Evolutionary conservation across 2,797 vertebrate genomes (phyloP).

Genomic region (Anas acuta): DNA sequence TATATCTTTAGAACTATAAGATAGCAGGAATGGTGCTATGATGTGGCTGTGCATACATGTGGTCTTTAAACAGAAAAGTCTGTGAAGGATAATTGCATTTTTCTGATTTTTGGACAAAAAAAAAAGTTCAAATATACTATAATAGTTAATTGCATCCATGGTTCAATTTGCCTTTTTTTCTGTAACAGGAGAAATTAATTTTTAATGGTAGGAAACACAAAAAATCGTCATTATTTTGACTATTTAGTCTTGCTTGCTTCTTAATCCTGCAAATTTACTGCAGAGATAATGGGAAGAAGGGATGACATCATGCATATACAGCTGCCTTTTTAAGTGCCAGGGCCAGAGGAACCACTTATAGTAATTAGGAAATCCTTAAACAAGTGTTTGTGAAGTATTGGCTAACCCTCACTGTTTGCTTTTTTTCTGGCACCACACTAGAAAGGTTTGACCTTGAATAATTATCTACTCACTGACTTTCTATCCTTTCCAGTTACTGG

Average conservation of each 20-base stretch:
- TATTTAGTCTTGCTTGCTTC: conserved; percentile 72
- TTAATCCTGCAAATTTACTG: conserved; percentile 88
- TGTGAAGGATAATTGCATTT: background rate
- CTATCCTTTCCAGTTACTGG: conserved; percentile 87
- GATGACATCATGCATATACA: conserved; percentile 91
- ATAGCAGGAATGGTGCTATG: background rate
- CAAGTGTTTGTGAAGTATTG: conserved; percentile 96
- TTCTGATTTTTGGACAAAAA: background rate
- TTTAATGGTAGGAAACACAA: background rate
- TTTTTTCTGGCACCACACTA: conserved; percentile 90
- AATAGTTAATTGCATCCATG: background rate
- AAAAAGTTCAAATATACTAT: background rate
- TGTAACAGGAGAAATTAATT: background rate
- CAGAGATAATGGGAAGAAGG: conserved; percentile 81
- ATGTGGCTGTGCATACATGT: background rate
- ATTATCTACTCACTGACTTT: conserved; percentile 90
- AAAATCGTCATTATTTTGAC: conserved; percentile 67
- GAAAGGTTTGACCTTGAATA: conserved; percentile 95
- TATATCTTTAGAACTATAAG: background rate
- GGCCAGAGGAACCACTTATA: conserved; percentile 96
- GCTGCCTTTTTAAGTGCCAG: conserved; percentile 92
- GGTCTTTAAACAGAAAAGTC: background rate
- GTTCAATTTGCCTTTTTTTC: background rate
- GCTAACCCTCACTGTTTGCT: conserved; percentile 91
- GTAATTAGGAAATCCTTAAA: conserved; percentile 99